phyloP scores from a whole-genome alignment of 1,140 invertebrate species.

The Drosophila melanica region DNA sequence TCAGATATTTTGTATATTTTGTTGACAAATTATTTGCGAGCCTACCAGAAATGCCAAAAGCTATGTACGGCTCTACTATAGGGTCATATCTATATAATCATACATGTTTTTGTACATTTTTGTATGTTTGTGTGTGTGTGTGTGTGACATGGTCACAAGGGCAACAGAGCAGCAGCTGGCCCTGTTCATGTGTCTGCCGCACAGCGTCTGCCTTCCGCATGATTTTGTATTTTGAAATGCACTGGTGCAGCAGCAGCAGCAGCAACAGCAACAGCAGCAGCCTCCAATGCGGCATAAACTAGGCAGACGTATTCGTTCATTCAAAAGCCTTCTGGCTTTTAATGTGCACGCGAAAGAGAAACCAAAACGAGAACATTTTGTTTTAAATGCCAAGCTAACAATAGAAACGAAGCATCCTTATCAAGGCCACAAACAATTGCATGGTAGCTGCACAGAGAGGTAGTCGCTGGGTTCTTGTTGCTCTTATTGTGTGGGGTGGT shows the following conservation, averaged over 20 bases:
- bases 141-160: constrained; percentile 36
- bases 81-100: constrained; percentile 1
- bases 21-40: constrained; percentile 58
- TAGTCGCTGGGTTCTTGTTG: constrained; percentile 19
- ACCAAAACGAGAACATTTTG: constrained; percentile 54
- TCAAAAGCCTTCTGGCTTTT: constrained; percentile 69
- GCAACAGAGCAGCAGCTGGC: constrained; percentile 23
- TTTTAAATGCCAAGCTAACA: constrained; percentile 79
- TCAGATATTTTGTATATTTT: constrained; percentile 45
- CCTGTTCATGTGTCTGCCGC: constrained; percentile 55
- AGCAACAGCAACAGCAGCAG: neutral
- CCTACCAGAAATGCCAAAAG: constrained; percentile 45
- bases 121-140: constrained; percentile 11
- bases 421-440: constrained; percentile 74
- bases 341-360: constrained; percentile 37
- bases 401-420: constrained; percentile 82
- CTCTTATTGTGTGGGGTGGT: constrained; percentile 26
- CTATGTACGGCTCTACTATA: constrained; percentile 44
- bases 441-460: constrained; percentile 5
- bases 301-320: constrained; percentile 56
- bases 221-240: constrained; percentile 82
- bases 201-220: constrained; percentile 73
- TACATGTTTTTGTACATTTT: constrained; percentile 5
- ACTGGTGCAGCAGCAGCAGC: constrained; percentile 47
- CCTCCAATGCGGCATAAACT: constrained; percentile 22